Percentiles rank a stretch among this genome's conserved stretches.
Conservation (phyloP, 1,140 invertebrate species). For the Meloidogyne floridensis region DNA sequence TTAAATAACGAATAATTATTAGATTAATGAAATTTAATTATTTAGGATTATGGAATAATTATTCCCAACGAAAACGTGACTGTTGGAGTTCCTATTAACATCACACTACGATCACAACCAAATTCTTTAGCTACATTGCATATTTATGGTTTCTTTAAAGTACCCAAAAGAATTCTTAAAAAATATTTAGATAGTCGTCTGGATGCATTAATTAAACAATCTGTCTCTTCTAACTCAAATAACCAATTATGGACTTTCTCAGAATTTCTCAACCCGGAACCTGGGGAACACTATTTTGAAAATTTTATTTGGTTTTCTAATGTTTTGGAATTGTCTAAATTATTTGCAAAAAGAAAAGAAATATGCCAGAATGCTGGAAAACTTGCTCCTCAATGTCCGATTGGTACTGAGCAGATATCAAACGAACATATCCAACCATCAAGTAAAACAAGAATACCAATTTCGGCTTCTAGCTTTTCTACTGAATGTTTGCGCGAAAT, state of each 20-base stretch:
- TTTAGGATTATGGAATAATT: conserved; percentile 13
- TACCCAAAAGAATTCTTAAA: not conserved
- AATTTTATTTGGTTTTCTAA: conserved; percentile 29
- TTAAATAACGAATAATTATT: no score
- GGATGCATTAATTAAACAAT: conserved; percentile 9
- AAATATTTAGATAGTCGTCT: conserved; percentile 23
- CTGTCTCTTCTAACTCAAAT: not conserved
- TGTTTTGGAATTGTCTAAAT: not conserved
- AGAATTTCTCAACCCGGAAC: conserved; percentile 21
- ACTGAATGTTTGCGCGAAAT: conserved; percentile 34
- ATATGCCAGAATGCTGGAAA: conserved; percentile 29
- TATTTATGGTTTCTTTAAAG: conserved; percentile 15
- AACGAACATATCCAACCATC: not conserved
- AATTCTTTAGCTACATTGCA: conserved; percentile 22
- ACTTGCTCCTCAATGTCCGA: conserved; percentile 28
- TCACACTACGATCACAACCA: not conserved
- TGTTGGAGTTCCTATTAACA: conserved; percentile 16
- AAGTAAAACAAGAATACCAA: not conserved
- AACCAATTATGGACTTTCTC: conserved; percentile 22
- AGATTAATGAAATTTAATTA: not conserved
- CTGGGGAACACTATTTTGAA: conserved; percentile 11
- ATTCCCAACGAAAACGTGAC: conserved; percentile 6
- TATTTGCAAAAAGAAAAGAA: conserved; percentile 25
- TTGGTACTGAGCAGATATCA: not conserved
- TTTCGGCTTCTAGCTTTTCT: conserved; percentile 28